A percentile compares a stretch with the other conserved stretches of the same genome.
Evolutionary conservation across 2,888 invertebrate species (phyloP).

Genomic region (Harpagoxenus sublaevis): DNA sequence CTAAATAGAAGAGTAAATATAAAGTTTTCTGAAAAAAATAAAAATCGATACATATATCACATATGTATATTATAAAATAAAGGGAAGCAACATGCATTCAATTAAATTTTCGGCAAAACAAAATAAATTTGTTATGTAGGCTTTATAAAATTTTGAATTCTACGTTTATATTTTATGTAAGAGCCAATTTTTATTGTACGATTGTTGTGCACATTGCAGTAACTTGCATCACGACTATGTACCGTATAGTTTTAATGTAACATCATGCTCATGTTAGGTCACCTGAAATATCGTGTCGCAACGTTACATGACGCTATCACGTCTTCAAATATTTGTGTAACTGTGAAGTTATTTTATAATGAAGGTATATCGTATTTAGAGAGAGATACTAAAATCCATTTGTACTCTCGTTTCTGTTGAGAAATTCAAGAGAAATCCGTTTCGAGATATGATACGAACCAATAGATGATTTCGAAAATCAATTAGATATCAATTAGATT

Average conservation of each 20-base stretch:
- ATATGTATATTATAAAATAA: not conserved
- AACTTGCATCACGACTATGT: not conserved
- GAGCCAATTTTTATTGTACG: not conserved
- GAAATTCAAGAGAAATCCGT: not conserved
- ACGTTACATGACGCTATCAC: not conserved
- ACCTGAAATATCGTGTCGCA: not conserved
- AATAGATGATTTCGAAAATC: not conserved
- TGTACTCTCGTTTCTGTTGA: not conserved
- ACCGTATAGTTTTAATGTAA: slow-evolving; percentile 8
- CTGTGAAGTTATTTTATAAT: slow-evolving; percentile 8
- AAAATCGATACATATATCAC: not conserved
- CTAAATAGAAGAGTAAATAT: not conserved
- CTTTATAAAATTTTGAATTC: not conserved
- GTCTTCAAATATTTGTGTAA: slow-evolving; percentile 17
- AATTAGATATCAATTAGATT: not conserved
- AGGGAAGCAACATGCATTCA: not conserved
- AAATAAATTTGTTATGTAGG: not conserved
- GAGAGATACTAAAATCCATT: not conserved
- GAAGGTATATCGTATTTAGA: not conserved
- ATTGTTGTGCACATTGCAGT: not conserved
- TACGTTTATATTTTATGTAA: not conserved
- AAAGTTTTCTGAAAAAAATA: not conserved
- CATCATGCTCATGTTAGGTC: slow-evolving; percentile 1
- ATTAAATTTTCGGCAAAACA: not conserved
- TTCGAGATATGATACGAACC: not conserved